Conservation (phyloP, 23 tunicate genomes). For the Ciona savignyi region DNA sequence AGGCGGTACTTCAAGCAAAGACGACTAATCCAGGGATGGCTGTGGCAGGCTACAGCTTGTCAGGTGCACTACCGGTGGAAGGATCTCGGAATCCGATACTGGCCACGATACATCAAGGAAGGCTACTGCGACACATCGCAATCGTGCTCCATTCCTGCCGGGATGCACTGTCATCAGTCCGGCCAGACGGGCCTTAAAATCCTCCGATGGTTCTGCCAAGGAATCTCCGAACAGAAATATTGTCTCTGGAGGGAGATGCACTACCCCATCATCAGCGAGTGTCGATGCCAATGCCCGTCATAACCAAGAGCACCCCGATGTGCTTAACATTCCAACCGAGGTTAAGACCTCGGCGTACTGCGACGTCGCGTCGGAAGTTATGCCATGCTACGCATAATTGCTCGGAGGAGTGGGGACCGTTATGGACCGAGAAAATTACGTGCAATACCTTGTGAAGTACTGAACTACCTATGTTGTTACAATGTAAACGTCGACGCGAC, state of each 20-base stretch:
- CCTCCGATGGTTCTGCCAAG: slow-evolving; percentile 82
- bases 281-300: slow-evolving; percentile 58
- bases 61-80: slow-evolving; percentile 81
- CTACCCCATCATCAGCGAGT: slow-evolving; percentile 66
- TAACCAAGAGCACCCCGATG: not conserved
- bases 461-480: not conserved
- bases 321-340: not conserved
- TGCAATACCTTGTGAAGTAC: not conserved
- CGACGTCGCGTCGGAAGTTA: slow-evolving; percentile 2
- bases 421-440: not conserved
- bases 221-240: slow-evolving; percentile 46
- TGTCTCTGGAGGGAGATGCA: slow-evolving; percentile 67
- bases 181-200: slow-evolving; percentile 38
- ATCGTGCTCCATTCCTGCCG: slow-evolving; percentile 78
- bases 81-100: slow-evolving; percentile 59
- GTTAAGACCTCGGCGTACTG: not conserved
- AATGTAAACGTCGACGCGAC: not conserved
- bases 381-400: not conserved
- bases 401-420: not conserved
- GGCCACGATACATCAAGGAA: slow-evolving; percentile 84
- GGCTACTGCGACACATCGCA: slow-evolving; percentile 63
- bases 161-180: slow-evolving; percentile 63
- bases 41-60: slow-evolving; percentile 45
- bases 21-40: slow-evolving; percentile 30
- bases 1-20: slow-evolving; percentile 17